phyloP scores from a whole-genome alignment of 2,797 vertebrate genomes.

The Megalops cyprinoides region DNA sequence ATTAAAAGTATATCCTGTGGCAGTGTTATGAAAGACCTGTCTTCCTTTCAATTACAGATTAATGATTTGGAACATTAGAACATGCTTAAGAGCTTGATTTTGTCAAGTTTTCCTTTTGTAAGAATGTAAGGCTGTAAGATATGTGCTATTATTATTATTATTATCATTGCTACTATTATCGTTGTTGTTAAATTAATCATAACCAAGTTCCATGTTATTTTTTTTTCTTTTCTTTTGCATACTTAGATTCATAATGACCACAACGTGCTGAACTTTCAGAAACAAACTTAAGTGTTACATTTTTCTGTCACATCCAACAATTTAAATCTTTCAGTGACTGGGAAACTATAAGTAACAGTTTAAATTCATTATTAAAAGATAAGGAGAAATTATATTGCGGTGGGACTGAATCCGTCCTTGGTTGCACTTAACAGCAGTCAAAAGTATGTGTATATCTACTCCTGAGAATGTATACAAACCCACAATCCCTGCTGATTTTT shows the following conservation, averaged over 20 bases:
- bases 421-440: not conserved
- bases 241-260: not conserved
- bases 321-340: not conserved
- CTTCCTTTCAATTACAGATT: slow-evolving; percentile 7
- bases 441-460: not conserved
- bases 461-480: not conserved
- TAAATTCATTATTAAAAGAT: not conserved
- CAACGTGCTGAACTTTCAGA: not conserved
- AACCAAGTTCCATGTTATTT: too few relatives aligned
- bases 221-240: not conserved
- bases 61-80: slow-evolving; percentile 1
- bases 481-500: not conserved
- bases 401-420: not conserved
- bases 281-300: not conserved
- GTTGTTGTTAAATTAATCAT: too few relatives aligned
- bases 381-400: not conserved
- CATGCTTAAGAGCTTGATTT: too few relatives aligned
- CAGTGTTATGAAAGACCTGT: not conserved
- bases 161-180: too few relatives aligned
- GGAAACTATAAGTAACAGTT: not conserved
- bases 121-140: too few relatives aligned
- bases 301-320: not conserved
- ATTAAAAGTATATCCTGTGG: not conserved
- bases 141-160: not conserved
- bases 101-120: too few relatives aligned